Evolutionary conservation across 2,888 invertebrate genomes (phyloP), one percentile per base, ranked within the genome.

Genomic region (Graphium colonna): DNA sequence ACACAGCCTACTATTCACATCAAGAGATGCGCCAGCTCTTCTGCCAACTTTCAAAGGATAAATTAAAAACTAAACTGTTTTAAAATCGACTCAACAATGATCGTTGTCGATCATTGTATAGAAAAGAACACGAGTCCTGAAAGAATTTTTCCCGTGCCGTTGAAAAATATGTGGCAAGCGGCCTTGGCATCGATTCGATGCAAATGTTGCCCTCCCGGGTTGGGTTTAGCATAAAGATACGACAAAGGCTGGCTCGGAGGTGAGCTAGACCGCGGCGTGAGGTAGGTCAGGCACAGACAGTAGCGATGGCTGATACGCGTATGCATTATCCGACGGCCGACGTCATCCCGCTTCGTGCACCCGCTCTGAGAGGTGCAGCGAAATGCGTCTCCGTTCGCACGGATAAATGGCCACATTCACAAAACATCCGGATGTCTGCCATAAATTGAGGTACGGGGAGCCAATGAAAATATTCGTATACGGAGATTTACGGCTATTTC

Each of bases 231-330:
- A 52, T 48, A 53, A 48, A 44, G 43, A 53, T n/a, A 40, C 21
- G 31, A 54, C 39, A 12, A 36, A 36, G 36, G 36, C 36, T 36
- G 31, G 49, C 17, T 18, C 39, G 39, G 21, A 54, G 45, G 50
- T 50, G 45, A 50, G 40, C 39, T 45, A 15, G 49, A n/a, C 9
- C 31, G 31, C 40, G 49, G 13, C 28, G 38, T 54, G 54, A 40
- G 54, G 54, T 54, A 54, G 54, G 54, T 54, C 54, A 54, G 54
- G 54, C 45, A 16, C 41, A 43, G 54, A 40, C 36, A 45, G 54
- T 16, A 17, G 9, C 50, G 36, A 44, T 45, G 40, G 50, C 54
- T 43, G 54, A 50, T 50, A 46, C 50, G 36, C 50, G 40, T 46
- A 49, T 54, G 50, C 54, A 40, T 54, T 41, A 45, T 45, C 45